A percentile compares a stretch with the other conserved stretches of the same genome.
Conservation (phyloP, 1,140 invertebrate genomes). For the Brachionus manjavacas region DNA sequence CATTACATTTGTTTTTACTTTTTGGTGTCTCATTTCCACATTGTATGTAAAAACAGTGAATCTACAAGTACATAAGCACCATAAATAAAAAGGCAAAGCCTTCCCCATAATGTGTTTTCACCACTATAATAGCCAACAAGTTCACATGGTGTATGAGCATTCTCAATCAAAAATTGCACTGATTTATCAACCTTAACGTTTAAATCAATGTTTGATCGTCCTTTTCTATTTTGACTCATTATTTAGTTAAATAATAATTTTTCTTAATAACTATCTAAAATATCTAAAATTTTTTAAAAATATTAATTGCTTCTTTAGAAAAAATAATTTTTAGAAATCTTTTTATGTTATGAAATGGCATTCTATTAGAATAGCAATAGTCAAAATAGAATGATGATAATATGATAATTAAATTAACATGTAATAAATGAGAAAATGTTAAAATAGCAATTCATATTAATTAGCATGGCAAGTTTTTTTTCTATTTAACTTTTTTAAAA, state of each 20-base stretch:
- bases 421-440: too few species aligned
- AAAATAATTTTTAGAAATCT: too few species aligned
- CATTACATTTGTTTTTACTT: background rate
- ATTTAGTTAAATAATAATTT: background rate
- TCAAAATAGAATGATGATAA: too few species aligned
- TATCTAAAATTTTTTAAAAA: too few species aligned
- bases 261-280: background rate
- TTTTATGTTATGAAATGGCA: too few species aligned
- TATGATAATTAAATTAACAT: too few species aligned
- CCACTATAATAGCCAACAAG: background rate
- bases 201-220: background rate
- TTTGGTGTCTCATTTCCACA: constrained; percentile 5
- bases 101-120: constrained; percentile 8
- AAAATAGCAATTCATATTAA: too few species aligned
- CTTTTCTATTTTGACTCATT: background rate
- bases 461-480: too few species aligned
- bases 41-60: background rate
- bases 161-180: background rate
- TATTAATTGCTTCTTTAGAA: too few species aligned
- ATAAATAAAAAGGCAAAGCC: background rate
- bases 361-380: too few species aligned
- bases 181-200: background rate
- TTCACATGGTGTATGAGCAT: background rate
- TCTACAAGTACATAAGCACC: background rate
- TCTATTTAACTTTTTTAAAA: too few species aligned